Base-by-base conservation (phyloP, 2,797 vertebrate species). In the Centroberyx gerrardi region DNA sequence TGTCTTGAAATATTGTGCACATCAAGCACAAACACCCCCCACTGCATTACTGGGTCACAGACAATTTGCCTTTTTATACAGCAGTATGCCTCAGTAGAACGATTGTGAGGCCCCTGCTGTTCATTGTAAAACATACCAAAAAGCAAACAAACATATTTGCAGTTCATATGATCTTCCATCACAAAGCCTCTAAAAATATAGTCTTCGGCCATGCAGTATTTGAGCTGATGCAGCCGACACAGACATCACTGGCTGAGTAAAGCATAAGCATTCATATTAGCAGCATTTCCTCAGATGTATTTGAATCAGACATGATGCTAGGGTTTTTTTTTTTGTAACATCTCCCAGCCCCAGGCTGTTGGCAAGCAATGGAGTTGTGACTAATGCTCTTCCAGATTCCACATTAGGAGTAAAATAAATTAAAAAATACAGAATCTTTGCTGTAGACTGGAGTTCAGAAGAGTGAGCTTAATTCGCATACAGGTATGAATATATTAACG, bases 221-320 rank as follows among this genome's bases (percentile, higher is more conserved):
- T 76, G 78, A 81, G 88, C 87, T 90, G 85, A 84, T 86, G 80
- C 83, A 71, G 81, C 74, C 3, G 74, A 38, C 74, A 38, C 76
- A 81, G 70, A 69, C 81, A 83, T 86, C 59, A 64, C 42, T 71
- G 60, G 53, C 80, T 76, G 78, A 79, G 62, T 84, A 68, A 74
- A 75, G 82, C 72, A 77, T 72, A 80, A 78, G 63, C 82, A 68
- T 75, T 65, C 76, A 78, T 66, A 68, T 72, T 81, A 70, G 71
- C 80, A 80, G 49, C 28, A 6, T 74, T 89, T 74, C 62, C 65
- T 90, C 74, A 70, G 56, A 90, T 89, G 82, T 83, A 72, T 90
- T 87, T 91, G 87, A 90, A 91, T 89, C 86, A 90, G 83, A 90
- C 78, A 87, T 88, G 80, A 90, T 86, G 87, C 83, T 78, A 82